phyloP scores from a whole-genome alignment of 2,113 vertebrate species.

The Pavo muticus region DNA sequence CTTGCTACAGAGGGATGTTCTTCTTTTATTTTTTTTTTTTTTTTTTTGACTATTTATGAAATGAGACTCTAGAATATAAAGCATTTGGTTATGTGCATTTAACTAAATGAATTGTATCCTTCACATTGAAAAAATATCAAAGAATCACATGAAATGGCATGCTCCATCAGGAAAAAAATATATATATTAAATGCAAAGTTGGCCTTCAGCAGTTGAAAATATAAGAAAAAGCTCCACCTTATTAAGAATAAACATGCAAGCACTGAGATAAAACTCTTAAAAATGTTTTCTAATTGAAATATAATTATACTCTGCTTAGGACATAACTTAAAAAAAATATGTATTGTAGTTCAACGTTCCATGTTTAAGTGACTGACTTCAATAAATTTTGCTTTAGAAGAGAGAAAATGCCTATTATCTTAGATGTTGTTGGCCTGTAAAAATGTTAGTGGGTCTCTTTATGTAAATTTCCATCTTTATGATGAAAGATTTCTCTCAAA shows the following conservation, averaged over 20 bases:
- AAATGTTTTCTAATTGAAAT: background rate
- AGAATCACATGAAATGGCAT: accelerated
- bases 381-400: background rate
- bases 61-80: background rate
- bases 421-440: background rate
- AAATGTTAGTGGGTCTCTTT: background rate
- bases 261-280: background rate
- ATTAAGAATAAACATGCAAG: background rate
- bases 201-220: background rate
- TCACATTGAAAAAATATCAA: background rate
- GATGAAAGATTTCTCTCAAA: background rate
- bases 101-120: background rate
- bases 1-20: no score
- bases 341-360: background rate
- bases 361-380: background rate
- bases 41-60: background rate
- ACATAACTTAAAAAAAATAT: background rate
- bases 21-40: no score
- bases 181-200: background rate
- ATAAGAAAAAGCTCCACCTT: background rate
- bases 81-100: background rate
- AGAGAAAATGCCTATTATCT: background rate
- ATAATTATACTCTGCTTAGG: background rate
- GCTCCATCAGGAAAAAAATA: background rate
- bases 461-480: background rate